A percentile compares a stretch with the other conserved stretches of the same genome.
These are phyloP conservation scores for Drusus annulatus DNA, from an alignment of 1,140 invertebrate genomes.

Conservation along the genomic window DNA sequence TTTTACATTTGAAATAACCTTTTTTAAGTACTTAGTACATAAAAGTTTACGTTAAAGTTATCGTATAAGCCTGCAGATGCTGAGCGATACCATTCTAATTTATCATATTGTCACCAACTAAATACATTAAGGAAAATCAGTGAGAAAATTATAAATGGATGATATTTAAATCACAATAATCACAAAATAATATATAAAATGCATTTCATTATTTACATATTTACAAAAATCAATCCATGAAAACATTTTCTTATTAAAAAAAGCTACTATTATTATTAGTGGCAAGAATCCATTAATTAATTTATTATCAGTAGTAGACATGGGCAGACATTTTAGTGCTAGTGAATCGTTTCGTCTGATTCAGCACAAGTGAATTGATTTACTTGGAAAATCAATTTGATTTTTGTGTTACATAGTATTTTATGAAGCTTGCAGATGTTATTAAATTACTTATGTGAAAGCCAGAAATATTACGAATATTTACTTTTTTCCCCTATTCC, in stretches of 20 bases:
- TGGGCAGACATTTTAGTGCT: too few relatives aligned
- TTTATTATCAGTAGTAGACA: too few relatives aligned
- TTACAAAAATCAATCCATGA: conserved; percentile 50
- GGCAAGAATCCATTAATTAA: conserved; percentile 44
- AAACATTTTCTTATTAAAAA: conserved; percentile 31
- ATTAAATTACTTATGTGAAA: too few relatives aligned
- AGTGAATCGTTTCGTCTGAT: too few relatives aligned
- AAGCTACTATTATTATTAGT: conserved; percentile 16
- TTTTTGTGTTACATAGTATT: too few relatives aligned
- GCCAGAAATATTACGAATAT: too few relatives aligned
- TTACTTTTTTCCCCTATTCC: too few relatives aligned
- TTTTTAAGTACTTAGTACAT: conserved; percentile 54
- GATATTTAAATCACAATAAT: conserved; percentile 34
- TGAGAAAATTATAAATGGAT: conserved; percentile 16
- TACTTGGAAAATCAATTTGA: too few relatives aligned
- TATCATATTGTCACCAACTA: conserved; percentile 20
- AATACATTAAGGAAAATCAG: conserved; percentile 23
- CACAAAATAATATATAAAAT: conserved; percentile 45
- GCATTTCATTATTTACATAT: conserved; percentile 57
- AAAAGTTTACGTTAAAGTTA: conserved; percentile 37
- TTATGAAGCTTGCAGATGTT: too few relatives aligned
- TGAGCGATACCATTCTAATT: conserved; percentile 1
- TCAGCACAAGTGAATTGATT: too few relatives aligned
- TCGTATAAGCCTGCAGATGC: not conserved
- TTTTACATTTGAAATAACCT: conserved; percentile 46